Evolutionary conservation across 2,888 invertebrate genomes (phyloP).

Genomic region (Gortyna flavago): DNA sequence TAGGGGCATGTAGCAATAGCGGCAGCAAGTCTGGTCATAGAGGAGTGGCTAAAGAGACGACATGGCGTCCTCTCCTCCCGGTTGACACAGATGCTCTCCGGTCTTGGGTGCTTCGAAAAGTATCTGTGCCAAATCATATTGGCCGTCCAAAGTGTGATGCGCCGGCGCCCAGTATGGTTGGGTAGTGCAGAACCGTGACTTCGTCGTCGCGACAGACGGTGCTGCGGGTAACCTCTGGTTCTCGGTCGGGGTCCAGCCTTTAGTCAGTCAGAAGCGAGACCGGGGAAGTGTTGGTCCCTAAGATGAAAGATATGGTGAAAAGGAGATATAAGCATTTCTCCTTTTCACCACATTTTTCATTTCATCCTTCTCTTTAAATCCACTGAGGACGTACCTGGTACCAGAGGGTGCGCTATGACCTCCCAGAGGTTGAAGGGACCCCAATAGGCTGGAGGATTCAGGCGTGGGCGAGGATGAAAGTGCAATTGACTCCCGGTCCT

Average conservation of each 20-base stretch:
- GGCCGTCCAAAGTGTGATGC: not conserved
- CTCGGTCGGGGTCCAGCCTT: not conserved
- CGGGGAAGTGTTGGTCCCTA: not conserved
- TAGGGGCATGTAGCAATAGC: not conserved
- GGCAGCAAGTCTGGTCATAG: not conserved
- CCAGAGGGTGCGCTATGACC: not conserved
- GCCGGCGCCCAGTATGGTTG: too few relatives aligned
- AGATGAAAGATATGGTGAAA: not conserved
- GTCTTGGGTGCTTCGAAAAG: not conserved
- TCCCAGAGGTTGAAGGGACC: not conserved
- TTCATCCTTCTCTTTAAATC: too few relatives aligned
- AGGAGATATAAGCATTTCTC: too few relatives aligned
- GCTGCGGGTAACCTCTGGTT: not conserved
- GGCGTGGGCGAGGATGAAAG: not conserved
- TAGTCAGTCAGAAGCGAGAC: not conserved
- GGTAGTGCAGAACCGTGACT: not conserved
- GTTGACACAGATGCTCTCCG: not conserved
- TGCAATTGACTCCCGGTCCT: not conserved
- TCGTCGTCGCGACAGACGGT: not conserved
- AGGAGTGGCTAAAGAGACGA: not conserved
- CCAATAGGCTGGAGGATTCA: not conserved
- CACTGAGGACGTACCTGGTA: not conserved
- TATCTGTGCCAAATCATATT: not conserved
- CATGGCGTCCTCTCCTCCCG: not conserved
- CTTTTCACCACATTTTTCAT: too few relatives aligned